Percentiles rank a stretch among this genome's conserved stretches.
phyloP scores from a whole-genome alignment of 1,140 invertebrate genomes.

The Aphaenogaster floridana region DNA sequence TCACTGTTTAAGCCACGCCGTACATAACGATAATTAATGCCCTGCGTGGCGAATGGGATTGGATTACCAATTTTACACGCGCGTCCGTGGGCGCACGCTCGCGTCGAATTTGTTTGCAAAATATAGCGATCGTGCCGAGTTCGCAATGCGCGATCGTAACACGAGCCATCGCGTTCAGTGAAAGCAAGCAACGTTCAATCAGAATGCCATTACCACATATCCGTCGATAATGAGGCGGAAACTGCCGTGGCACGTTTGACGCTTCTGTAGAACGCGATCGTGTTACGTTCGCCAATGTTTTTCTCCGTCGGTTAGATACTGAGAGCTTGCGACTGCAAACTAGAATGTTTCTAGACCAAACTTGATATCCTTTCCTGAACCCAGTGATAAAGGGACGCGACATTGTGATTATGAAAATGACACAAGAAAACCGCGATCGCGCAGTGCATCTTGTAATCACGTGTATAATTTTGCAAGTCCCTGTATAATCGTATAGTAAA shows the following conservation, averaged over 20 bases:
- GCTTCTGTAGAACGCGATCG: conserved; percentile 51
- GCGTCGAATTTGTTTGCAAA: conserved; percentile 68
- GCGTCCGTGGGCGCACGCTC: conserved; percentile 29
- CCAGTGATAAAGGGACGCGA: background rate
- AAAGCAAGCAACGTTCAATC: conserved; percentile 62
- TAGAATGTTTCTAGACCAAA: background rate
- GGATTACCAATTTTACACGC: conserved; percentile 63
- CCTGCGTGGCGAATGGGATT: conserved; percentile 42
- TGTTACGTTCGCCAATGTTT: conserved; percentile 28
- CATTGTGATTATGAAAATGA: conserved; percentile 7
- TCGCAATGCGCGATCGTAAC: conserved; percentile 43
- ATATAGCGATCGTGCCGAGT: conserved; percentile 57
- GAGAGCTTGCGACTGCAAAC: background rate
- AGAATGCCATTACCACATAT: conserved; percentile 57
- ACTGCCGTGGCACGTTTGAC: conserved; percentile 43
- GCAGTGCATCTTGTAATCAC: background rate
- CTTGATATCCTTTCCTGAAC: background rate
- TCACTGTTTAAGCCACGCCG: background rate
- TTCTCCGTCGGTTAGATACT: conserved; percentile 19
- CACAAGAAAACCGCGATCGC: background rate
- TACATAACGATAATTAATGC: conserved; percentile 44
- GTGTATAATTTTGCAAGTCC: background rate
- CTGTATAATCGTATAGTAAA: conserved; percentile 6
- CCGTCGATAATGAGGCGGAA: conserved; percentile 58
- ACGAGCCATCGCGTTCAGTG: conserved; percentile 56